A percentile compares a stretch with the other conserved stretches of the same genome.
These are phyloP conservation scores for Campoletis sonorensis DNA, from an alignment of 1,140 invertebrate genomes.

Conservation along the genomic window DNA sequence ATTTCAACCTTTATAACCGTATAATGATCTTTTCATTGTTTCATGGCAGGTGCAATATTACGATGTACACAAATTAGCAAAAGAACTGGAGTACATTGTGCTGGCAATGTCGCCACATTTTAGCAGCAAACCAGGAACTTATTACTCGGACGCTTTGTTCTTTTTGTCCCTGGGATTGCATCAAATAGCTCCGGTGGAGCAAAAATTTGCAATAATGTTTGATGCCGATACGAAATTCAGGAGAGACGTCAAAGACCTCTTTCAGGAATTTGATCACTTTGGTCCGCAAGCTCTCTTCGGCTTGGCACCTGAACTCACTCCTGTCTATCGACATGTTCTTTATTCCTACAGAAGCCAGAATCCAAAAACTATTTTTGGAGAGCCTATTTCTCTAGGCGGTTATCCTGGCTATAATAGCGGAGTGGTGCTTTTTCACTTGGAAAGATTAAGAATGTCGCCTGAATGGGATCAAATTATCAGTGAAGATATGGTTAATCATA, in stretches of 20 bases:
- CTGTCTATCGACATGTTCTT: slow-evolving; percentile 89
- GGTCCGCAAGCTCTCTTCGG: slow-evolving; percentile 81
- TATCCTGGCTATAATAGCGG: slow-evolving; percentile 90
- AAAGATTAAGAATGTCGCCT: slow-evolving; percentile 81
- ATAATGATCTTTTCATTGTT: no score
- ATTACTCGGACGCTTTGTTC: slow-evolving; percentile 90
- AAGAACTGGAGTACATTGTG: slow-evolving; percentile 81
- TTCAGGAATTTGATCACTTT: slow-evolving; percentile 83
- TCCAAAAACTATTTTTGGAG: slow-evolving; percentile 80
- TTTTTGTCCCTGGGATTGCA: slow-evolving; percentile 88
- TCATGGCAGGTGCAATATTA: slow-evolving; percentile 77
- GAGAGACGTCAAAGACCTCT: slow-evolving; percentile 82
- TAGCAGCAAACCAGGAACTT: slow-evolving; percentile 86
- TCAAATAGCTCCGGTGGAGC: slow-evolving; percentile 80
- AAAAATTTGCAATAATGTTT: slow-evolving; percentile 83
- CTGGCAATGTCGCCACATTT: slow-evolving; percentile 85
- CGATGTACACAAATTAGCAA: slow-evolving; percentile 80
- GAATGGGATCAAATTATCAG: slow-evolving; percentile 79
- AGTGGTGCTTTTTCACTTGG: slow-evolving; percentile 85
- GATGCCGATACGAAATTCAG: slow-evolving; percentile 89
- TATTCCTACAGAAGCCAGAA: slow-evolving; percentile 82
- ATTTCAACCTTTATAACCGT: no score
- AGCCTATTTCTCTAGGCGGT: slow-evolving; percentile 78
- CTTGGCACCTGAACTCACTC: slow-evolving; percentile 86
- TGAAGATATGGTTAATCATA: slow-evolving; percentile 77